A percentile compares a stretch with the other conserved stretches of the same genome.
These are phyloP conservation scores for Nudaria mundana DNA, from an alignment of 2,888 invertebrate species.

Conservation along the genomic window DNA sequence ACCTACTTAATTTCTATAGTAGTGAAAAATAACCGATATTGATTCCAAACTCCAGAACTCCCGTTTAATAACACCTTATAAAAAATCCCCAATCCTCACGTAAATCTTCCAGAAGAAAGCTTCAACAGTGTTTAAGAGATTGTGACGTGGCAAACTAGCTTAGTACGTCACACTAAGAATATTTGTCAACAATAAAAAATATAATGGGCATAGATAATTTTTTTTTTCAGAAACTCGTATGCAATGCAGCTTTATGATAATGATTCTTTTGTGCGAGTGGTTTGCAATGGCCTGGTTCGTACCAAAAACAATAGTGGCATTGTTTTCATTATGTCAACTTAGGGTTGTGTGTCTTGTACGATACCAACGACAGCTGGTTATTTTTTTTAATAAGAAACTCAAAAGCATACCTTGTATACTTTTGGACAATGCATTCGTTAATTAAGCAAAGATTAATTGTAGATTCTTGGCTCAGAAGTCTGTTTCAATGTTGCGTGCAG, in stretches of 20 bases:
- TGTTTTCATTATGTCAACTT: conserved; percentile 9
- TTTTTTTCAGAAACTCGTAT: neutral
- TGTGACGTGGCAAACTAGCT: no score
- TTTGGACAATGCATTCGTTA: neutral
- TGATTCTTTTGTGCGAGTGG: conserved; percentile 5
- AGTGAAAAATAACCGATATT: no score
- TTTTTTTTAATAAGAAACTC: neutral
- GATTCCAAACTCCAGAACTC: no score
- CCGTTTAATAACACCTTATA: no score
- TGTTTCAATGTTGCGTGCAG: neutral
- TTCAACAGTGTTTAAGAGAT: no score
- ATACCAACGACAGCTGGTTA: no score
- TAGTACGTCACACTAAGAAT: no score
- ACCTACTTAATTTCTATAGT: no score
- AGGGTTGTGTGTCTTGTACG: neutral
- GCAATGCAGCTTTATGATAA: conserved; percentile 4
- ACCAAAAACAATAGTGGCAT: conserved; percentile 12
- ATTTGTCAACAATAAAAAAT: no score
- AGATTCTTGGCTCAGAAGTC: neutral
- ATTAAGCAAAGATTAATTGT: neutral
- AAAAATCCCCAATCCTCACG: no score
- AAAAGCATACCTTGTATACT: neutral
- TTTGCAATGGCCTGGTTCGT: conserved; percentile 10
- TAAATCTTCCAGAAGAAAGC: no score
- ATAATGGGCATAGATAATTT: conserved; percentile 2